These are phyloP conservation scores for Diphyllodes magnificus DNA, from an alignment of 2,113 vertebrate genomes.

Conservation along the genomic window DNA sequence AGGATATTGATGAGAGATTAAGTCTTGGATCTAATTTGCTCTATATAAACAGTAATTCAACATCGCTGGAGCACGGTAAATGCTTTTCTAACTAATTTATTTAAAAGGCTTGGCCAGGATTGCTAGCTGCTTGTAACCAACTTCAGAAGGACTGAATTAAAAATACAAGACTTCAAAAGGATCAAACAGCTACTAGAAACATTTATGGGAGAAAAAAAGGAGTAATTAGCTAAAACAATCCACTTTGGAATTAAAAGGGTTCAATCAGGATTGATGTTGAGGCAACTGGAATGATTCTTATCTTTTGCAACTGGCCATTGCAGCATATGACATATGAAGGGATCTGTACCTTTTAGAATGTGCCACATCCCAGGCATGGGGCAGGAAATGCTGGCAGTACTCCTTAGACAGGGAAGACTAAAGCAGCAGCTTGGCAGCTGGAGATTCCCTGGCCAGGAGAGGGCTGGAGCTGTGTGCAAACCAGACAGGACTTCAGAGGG, in stretches of 20 bases:
- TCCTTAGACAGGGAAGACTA: not conserved
- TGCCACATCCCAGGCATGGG: not conserved
- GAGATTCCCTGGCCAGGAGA: not conserved
- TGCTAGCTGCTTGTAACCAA: not conserved
- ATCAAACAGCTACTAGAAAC: not conserved
- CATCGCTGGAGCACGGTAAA: not conserved
- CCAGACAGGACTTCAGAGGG: not conserved
- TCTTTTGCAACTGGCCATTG: not conserved
- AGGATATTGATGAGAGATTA: conserved; percentile 8
- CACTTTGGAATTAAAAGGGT: not conserved
- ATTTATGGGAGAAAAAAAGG: not conserved
- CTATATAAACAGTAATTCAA: conserved; percentile 24
- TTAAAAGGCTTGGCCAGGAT: not conserved
- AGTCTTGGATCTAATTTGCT: conserved; percentile 16
- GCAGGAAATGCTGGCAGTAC: not conserved
- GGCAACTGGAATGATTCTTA: not conserved
- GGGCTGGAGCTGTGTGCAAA: not conserved
- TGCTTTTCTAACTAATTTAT: conserved; percentile 25
- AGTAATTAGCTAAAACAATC: not conserved
- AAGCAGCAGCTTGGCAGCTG: not conserved
- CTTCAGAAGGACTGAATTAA: not conserved
- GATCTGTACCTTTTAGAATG: not conserved
- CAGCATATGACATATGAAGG: not conserved
- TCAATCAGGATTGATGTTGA: not conserved
- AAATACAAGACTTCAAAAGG: not conserved